Conservation (phyloP, 2,888 invertebrate species). For the Thymelicus sylvestris region DNA sequence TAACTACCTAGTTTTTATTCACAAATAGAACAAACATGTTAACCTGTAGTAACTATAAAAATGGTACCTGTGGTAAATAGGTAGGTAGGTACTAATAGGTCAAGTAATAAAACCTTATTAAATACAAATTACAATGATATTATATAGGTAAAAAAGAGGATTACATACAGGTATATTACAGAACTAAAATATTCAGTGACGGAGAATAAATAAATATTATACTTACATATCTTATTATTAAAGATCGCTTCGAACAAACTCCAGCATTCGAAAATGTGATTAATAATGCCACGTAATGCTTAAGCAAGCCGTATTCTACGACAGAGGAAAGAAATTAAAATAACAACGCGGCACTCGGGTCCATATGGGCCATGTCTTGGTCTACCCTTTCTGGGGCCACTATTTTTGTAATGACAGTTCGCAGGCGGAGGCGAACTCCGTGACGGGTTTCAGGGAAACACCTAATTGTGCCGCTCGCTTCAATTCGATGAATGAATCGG, state of each 20-base stretch:
- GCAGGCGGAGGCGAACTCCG: conserved; percentile 66
- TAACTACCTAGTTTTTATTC: too few species aligned
- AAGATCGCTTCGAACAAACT: neutral
- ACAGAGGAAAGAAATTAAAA: conserved; percentile 70
- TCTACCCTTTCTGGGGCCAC: conserved; percentile 81
- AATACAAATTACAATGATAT: too few species aligned
- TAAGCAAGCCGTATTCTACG: conserved; percentile 41
- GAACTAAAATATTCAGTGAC: too few species aligned
- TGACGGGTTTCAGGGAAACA: conserved; percentile 67
- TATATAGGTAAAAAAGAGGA: too few species aligned
- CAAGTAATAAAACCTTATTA: neutral
- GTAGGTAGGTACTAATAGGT: neutral
- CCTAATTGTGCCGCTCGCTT: conserved; percentile 67
- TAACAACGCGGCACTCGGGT: conserved; percentile 56
- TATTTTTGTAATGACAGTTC: conserved; percentile 82
- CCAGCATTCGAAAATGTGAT: conserved; percentile 25
- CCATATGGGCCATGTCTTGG: conserved; percentile 78
- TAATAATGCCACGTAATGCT: conserved; percentile 29
- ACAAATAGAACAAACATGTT: too few species aligned
- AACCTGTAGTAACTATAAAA: too few species aligned
- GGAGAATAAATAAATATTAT: neutral
- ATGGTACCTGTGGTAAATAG: too few species aligned
- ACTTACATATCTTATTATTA: neutral
- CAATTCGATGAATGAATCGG: conserved; percentile 62
- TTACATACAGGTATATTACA: neutral